Base-by-base conservation (phyloP, 2,888 invertebrate genomes). In the Dryocosmus kuriphilus region DNA sequence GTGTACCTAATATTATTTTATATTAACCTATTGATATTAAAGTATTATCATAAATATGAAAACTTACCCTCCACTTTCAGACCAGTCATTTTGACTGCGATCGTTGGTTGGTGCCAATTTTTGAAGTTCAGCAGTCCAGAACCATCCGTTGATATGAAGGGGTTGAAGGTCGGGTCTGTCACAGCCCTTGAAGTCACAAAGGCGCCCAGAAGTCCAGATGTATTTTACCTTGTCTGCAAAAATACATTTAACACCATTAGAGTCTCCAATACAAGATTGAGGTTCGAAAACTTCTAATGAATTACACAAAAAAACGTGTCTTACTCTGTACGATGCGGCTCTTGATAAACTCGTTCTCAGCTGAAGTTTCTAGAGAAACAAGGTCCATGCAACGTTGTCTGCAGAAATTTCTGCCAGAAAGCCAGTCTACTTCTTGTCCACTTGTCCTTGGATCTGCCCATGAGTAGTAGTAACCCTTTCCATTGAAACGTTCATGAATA, bases 161-260 rank as follows among this genome's bases (percentile, higher is more conserved):
- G 97, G 97, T 85, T 96, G 95, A 85, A 97, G 93, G 90, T 97
- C 97, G 41, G 96, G 94, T 77, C 97, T 94, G 88, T 97, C 96
- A 90, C 97, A 97, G 80, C 97, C 97, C 91, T 96, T 96, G 93
- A 97, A 97, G 92, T 97, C 97, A 89, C 97, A 97, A 74, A 97
- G 93, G 82, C 97, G 95, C 78, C 97, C 97, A 75, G 96, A 96
- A 32, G 97, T 97, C 97, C 97, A 97, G 89, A 97, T 97, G 92
- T 97, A 97, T 92, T 96, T 96, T 46, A 96, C 95, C 94, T 96
- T 92, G 35, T 92, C 92, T 92, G 73, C 1, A 86, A 84, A 80
- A 63, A 74, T 22, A 5, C 8, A 19, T 27, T 46, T 30, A 30
- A 71, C n/a, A n/a, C 3, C 57, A 57, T 57, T 11, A 24, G 14